A percentile compares a stretch with the other conserved stretches of the same genome.
Evolutionary conservation across 2,888 invertebrate genomes (phyloP).

Genomic region (Ariolimax columbianus): DNA sequence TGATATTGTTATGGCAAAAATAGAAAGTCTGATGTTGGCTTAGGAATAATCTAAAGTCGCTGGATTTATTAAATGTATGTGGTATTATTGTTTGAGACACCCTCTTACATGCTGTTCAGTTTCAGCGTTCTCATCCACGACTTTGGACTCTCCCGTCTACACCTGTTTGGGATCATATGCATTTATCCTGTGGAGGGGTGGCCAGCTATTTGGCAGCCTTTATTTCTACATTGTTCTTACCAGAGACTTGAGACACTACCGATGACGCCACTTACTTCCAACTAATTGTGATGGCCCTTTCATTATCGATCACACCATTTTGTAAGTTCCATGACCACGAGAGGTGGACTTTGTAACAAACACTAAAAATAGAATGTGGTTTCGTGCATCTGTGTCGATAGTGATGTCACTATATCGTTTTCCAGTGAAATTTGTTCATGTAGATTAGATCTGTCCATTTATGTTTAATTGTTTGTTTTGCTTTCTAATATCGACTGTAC

Average conservation of each 20-base stretch:
- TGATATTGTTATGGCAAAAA: no score
- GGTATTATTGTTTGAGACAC: background rate
- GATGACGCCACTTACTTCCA: conserved; percentile 13
- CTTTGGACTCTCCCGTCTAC: conserved; percentile 33
- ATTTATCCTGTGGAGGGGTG: conserved; percentile 34
- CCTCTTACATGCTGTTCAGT: conserved; percentile 34
- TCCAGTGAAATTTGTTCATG: background rate
- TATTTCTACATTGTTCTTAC: conserved; percentile 47
- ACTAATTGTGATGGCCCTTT: background rate
- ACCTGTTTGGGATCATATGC: conserved; percentile 24
- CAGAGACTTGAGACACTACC: conserved; percentile 52
- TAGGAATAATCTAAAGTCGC: background rate
- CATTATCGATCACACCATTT: background rate
- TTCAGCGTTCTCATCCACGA: conserved; percentile 42
- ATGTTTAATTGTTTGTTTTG: background rate
- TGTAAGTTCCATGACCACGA: background rate
- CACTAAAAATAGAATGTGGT: background rate
- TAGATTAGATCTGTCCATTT: background rate
- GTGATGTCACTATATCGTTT: background rate
- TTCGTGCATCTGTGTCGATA: background rate
- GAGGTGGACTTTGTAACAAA: background rate
- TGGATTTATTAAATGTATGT: background rate
- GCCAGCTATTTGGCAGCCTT: conserved; percentile 40
- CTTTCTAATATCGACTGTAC: background rate
- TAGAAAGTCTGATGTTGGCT: no score